Evolutionary conservation across 1,140 invertebrate genomes (phyloP), one percentile per base, ranked within the genome.

Genomic region (Amphibalanus amphitrite): DNA sequence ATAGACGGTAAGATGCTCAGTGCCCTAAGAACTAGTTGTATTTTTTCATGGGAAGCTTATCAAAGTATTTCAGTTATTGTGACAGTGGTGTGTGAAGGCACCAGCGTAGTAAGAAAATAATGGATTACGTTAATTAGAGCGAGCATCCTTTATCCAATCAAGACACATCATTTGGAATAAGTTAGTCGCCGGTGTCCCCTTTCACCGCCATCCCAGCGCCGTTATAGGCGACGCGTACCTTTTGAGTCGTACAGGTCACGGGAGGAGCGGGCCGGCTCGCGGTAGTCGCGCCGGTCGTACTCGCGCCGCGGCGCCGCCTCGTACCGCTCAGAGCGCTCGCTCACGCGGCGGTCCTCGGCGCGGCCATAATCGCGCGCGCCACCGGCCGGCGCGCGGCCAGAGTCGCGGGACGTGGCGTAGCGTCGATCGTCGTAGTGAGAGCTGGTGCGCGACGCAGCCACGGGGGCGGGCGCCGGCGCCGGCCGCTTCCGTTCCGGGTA

Each of bases 371-470:
- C 10, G 10, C 65, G 23, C 3, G 23, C n/a, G n/a, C 17, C 28
- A 26, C 65, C 28, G 6, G 28, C 28, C 28, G 65, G 23, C 23
- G 23, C 10, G 3, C 26, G 65, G 0, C 3, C 26, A 3, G 65
- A 28, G 47, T 59, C 47, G 47, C 47, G 47, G 10, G 47, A 59
- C 47, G 47, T 20, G 13, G 47, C 13, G 47, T 59, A 59, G 10
- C 47, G 47, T 23, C 71, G 59, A 28, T 71, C 71, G n/a, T 71
- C 71, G 28, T 71, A 71, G 64, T 71, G 64, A 13, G 47, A 59
- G 47, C 47, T 59, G 47, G 47, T 59, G 47, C 47, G 47, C 65
- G n/a, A 10, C 3, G 65, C 15, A 10, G 3, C 23, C 23, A 28
- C 65, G 8, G 26, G 26, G 3, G 8, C 65, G 23, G 10, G n/a